Evolutionary conservation across 2,797 vertebrate genomes (phyloP), one percentile per base, ranked within the genome.

Genomic region (Leptatherina wallacei): DNA sequence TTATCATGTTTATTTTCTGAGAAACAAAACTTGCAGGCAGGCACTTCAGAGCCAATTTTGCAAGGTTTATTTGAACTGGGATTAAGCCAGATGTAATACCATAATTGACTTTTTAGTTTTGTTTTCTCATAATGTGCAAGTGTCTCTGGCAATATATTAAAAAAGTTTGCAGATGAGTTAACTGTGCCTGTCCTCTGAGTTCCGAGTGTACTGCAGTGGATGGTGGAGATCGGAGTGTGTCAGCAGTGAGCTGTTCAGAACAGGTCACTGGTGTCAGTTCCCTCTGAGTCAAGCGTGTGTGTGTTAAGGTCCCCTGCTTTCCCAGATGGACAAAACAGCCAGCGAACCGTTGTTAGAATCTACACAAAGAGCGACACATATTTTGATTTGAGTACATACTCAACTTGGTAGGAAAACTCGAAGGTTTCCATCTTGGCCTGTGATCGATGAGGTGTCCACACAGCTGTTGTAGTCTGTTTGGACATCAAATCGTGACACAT

Each of bases 201-300:
- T 20, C 58, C 16, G 2, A 6, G 22, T 9, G 11, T 10, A 24
- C 56, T 4, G 57, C 57, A 63, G 61, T 7, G 24, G 66, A 69
- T 74, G 30, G 55, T 16, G 59, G 56, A 61, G 68, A 67, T 83
- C 62, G 58, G 66, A 64, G 68, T 67, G 76, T 84, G 74, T 72
- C 73, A 73, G 71, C 82, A 74, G 35, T 78, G 74, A 84, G 64
- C 73, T 56, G 2, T 80, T 77, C 44, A 83, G 44, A 70, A 78
- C 76, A 80, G 82, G 82, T 73, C 81, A 84, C 66, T 69, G 65
- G 80, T 85, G 86, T 84, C 67, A 70, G 1, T 56, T 75, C 77
- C 58, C 83, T 82, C 22, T 13, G 51, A 85, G 76, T 62, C 65
- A 62, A 55, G 20, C 2, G 3, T 40, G 49, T 59, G 61, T 66